These are phyloP conservation scores for Drosophila neotestacea DNA, from an alignment of 2,888 invertebrate genomes.

Conservation along the genomic window DNA sequence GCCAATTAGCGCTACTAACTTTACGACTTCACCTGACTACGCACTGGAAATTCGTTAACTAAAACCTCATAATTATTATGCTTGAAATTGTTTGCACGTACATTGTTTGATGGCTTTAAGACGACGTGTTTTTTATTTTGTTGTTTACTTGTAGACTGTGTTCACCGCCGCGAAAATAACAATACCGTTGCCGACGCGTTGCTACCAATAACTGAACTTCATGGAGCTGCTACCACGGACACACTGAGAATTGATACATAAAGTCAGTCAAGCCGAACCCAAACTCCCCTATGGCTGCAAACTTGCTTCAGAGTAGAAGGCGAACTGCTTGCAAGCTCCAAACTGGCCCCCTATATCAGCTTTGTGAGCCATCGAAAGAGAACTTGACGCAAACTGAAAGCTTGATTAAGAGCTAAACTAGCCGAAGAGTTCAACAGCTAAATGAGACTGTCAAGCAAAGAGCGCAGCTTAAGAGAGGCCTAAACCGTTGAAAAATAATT, in stretches of 20 bases:
- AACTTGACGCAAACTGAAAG: background rate
- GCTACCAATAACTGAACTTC: constrained; percentile 63
- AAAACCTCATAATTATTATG: constrained; percentile 12
- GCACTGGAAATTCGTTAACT: constrained; percentile 31
- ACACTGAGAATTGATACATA: constrained; percentile 48
- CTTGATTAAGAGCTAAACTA: background rate
- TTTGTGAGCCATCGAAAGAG: too few relatives aligned
- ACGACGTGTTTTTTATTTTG: constrained; percentile 27
- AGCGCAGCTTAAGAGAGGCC: background rate
- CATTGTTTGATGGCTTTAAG: constrained; percentile 28
- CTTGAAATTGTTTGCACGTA: constrained; percentile 11
- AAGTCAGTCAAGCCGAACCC: constrained; percentile 57
- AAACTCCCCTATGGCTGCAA: background rate
- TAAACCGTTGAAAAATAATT: background rate
- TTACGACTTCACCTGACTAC: constrained; percentile 23
- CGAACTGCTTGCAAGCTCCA: background rate
- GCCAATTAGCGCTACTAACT: constrained; percentile 43
- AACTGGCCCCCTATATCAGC: background rate
- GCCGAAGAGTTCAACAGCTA: background rate
- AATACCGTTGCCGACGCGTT: constrained; percentile 50
- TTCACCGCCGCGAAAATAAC: constrained; percentile 26
- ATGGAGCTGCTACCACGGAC: constrained; percentile 24
- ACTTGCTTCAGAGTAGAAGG: constrained; percentile 3
- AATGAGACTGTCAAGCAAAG: background rate
- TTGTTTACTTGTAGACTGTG: constrained; percentile 16